Evolutionary conservation across 2,888 invertebrate genomes (phyloP).

Genomic region (Sinohyriopsis cumingii): DNA sequence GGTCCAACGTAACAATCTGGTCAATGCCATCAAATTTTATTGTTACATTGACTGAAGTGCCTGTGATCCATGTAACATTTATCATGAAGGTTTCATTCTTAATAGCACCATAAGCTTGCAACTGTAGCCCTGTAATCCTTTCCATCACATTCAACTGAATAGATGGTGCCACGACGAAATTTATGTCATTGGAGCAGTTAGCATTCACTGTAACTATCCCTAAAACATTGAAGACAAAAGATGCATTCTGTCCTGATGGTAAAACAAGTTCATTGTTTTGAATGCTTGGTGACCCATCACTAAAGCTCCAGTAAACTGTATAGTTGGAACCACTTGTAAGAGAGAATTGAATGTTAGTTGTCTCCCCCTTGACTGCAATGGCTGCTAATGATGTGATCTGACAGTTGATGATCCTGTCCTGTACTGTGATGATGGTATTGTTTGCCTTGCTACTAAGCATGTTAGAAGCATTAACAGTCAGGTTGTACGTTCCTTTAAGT

Average conservation of each 20-base stretch:
- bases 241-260: constrained; percentile 11
- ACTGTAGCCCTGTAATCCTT: constrained; percentile 45
- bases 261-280: not conserved
- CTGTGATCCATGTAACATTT: constrained; percentile 35
- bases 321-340: constrained; percentile 59
- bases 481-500: constrained; percentile 42
- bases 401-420: constrained; percentile 50
- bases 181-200: constrained; percentile 51
- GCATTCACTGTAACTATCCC: constrained; percentile 38
- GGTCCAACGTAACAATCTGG: constrained; percentile 19
- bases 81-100: constrained; percentile 29
- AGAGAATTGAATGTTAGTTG: constrained; percentile 26
- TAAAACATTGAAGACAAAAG: constrained; percentile 29
- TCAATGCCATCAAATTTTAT: constrained; percentile 33
- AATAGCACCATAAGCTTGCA: constrained; percentile 45
- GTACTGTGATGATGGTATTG: constrained; percentile 45
- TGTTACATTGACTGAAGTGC: constrained; percentile 37
- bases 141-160: constrained; percentile 41
- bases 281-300: constrained; percentile 25
- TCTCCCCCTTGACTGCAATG: constrained; percentile 18
- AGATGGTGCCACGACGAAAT: constrained; percentile 4
- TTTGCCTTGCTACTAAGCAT: constrained; percentile 50
- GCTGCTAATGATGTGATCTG: constrained; percentile 15
- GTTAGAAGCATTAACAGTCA: constrained; percentile 57
- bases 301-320: constrained; percentile 50